Evolutionary conservation across 2,113 vertebrate genomes (phyloP).

Genomic region (Mugil cephalus): DNA sequence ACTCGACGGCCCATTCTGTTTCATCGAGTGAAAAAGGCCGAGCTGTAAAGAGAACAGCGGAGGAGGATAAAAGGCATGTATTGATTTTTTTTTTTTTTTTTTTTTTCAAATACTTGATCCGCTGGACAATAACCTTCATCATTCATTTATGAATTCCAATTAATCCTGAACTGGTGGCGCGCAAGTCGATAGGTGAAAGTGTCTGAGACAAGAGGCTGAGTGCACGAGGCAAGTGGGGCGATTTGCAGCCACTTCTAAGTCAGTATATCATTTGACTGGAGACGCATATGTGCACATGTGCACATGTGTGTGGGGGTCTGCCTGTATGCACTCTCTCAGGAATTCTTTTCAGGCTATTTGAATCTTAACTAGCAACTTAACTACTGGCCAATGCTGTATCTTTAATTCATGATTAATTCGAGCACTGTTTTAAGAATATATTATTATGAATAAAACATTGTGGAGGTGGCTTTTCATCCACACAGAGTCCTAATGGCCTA

Average conservation of each 20-base stretch:
- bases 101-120: conserved; percentile 25
- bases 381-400: too few species aligned
- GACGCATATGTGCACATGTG: neutral
- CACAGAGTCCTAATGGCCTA: neutral
- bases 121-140: conserved; percentile 48
- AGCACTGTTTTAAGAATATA: too few species aligned
- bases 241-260: conserved; percentile 16
- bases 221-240: conserved; percentile 17
- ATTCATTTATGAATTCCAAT: conserved; percentile 71
- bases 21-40: conserved; percentile 50
- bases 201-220: neutral
- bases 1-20: conserved; percentile 41
- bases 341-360: too few species aligned
- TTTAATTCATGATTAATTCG: too few species aligned
- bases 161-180: conserved; percentile 68
- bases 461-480: too few species aligned
- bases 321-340: neutral
- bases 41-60: conserved; percentile 41
- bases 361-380: too few species aligned
- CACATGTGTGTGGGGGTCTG: neutral
- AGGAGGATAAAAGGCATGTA: conserved; percentile 56
- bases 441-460: too few species aligned
- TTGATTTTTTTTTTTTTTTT: conserved; percentile 38
- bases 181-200: conserved; percentile 52
- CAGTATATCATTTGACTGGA: conserved; percentile 6